phyloP scores from a whole-genome alignment of 2,113 vertebrate genomes.

The Ahaetulla prasina region DNA sequence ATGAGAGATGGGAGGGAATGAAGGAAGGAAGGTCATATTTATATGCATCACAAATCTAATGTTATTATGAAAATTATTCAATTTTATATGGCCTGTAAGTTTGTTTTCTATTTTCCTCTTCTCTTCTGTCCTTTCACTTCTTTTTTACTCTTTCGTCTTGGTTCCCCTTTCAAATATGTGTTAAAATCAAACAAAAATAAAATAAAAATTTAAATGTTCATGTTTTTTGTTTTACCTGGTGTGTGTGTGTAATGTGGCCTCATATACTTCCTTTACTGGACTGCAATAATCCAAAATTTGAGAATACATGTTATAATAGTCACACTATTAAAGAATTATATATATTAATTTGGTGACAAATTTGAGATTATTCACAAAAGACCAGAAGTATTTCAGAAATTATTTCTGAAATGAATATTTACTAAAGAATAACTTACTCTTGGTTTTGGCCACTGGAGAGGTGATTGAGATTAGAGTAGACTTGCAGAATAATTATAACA shows the following conservation, averaged over 20 bases:
- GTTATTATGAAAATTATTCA: neutral
- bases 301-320: neutral
- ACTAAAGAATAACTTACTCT: slow-evolving; percentile 68
- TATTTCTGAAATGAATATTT: neutral
- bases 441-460: slow-evolving; percentile 55
- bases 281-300: neutral
- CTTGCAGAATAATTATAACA: slow-evolving; percentile 69
- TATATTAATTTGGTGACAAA: neutral
- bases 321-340: neutral
- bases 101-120: neutral
- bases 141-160: neutral
- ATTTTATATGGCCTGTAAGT: neutral
- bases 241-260: neutral
- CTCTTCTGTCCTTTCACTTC: neutral
- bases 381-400: neutral
- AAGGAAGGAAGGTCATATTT: neutral
- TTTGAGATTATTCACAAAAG: neutral
- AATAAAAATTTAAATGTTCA: neutral
- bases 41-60: neutral
- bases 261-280: neutral
- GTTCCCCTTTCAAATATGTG: neutral
- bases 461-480: slow-evolving; percentile 80
- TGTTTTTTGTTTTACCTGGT: neutral
- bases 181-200: neutral
- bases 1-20: neutral